These are phyloP conservation scores for Nowickia ferox DNA, from an alignment of 2,888 invertebrate species.

Conservation along the genomic window DNA sequence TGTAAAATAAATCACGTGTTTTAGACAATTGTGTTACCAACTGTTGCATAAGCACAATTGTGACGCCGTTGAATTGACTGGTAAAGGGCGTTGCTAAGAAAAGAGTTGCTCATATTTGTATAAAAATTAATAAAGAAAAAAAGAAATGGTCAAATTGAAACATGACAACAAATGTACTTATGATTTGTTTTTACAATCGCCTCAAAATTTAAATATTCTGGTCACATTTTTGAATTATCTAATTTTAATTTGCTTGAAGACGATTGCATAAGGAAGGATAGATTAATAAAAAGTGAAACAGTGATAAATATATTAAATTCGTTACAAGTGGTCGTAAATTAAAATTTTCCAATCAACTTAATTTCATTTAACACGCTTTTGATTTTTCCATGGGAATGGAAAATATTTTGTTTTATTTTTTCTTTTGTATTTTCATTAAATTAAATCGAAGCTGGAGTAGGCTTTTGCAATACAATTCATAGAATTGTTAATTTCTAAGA, in stretches of 20 bases:
- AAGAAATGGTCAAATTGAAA: background rate
- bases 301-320: background rate
- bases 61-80: background rate
- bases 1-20: conserved; percentile 65
- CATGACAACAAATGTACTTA: background rate
- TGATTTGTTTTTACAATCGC: background rate
- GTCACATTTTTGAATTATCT: conserved; percentile 39
- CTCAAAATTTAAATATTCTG: conserved; percentile 24
- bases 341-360: background rate
- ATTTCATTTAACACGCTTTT: background rate
- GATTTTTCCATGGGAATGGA: background rate
- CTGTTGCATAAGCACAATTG: conserved; percentile 51
- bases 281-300: background rate
- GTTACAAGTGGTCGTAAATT: too few relatives aligned
- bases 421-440: too few relatives aligned
- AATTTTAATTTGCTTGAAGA: conserved; percentile 27
- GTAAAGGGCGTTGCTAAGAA: conserved; percentile 17
- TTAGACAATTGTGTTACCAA: conserved; percentile 45
- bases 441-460: too few relatives aligned
- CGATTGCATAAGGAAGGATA: conserved; percentile 31
- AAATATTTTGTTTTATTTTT: too few relatives aligned
- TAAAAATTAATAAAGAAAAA: background rate
- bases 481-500: too few relatives aligned
- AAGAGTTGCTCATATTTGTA: conserved; percentile 17
- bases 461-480: too few relatives aligned